A percentile compares a stretch with the other conserved stretches of the same genome.
phyloP scores from a whole-genome alignment of 2,888 invertebrate genomes.

The Metacarcinus magister region DNA sequence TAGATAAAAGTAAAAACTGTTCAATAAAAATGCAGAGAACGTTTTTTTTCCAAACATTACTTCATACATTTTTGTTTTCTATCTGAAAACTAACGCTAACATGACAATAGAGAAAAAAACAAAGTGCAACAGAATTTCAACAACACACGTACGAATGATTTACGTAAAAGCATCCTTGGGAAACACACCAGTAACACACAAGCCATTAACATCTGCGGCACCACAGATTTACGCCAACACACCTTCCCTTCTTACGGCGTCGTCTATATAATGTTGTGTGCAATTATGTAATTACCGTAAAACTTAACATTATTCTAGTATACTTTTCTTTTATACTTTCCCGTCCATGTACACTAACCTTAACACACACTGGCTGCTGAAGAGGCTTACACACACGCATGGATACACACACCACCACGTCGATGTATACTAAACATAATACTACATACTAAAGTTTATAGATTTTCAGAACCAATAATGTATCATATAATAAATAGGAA shows the following conservation, averaged over 20 bases:
- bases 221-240: background rate
- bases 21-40: no score
- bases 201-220: background rate
- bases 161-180: background rate
- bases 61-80: background rate
- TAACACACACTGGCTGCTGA: background rate
- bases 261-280: background rate
- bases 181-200: background rate
- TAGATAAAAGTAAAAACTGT: no score
- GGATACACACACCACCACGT: constrained; percentile 43
- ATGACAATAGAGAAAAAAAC: background rate
- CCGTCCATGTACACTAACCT: background rate
- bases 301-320: background rate
- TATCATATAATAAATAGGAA: no score
- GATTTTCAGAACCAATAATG: no score
- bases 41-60: no score
- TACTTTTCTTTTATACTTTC: background rate
- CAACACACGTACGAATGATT: background rate
- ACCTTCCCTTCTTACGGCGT: background rate
- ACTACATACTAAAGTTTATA: no score
- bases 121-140: background rate
- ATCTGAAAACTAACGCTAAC: background rate
- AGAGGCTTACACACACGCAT: background rate
- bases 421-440: no score
- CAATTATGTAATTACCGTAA: background rate